Conservation (phyloP, 2,888 invertebrate genomes). For the Oconnorella tubifera region DNA sequence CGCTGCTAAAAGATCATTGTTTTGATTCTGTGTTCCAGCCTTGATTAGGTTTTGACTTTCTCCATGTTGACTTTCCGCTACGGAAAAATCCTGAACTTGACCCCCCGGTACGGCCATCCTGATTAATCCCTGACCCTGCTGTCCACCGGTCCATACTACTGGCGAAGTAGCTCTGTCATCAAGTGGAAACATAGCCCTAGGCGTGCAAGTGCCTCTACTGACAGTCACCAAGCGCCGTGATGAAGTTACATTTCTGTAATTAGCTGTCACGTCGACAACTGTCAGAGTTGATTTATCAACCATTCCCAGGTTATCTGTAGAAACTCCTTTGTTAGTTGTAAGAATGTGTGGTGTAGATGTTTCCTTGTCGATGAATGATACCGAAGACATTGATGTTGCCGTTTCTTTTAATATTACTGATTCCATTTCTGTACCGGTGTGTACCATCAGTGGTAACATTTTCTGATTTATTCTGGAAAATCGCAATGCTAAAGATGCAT, state of each 20-base stretch:
- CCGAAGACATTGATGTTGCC: conserved; percentile 20
- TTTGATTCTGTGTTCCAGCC: too few species aligned
- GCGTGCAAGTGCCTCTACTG: conserved; percentile 23
- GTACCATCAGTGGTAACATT: background rate
- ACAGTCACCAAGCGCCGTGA: conserved; percentile 16
- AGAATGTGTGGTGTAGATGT: conserved; percentile 31
- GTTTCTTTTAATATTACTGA: conserved; percentile 6
- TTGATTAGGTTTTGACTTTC: too few species aligned
- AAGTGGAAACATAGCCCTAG: conserved; percentile 5
- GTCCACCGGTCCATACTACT: background rate
- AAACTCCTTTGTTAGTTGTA: conserved; percentile 30
- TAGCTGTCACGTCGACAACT: conserved; percentile 26
- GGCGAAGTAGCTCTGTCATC: background rate
- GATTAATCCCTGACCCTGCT: too few species aligned
- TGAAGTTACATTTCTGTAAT: conserved; percentile 22
- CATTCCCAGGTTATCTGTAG: conserved; percentile 30
- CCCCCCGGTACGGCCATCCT: too few species aligned
- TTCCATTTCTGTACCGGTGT: conserved; percentile 12
- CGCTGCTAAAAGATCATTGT: too few species aligned
- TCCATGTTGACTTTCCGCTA: too few species aligned
- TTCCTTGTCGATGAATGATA: conserved; percentile 29
- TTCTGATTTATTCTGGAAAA: background rate
- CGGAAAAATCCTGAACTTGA: too few species aligned
- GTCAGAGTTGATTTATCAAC: conserved; percentile 30
- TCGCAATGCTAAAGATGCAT: too few species aligned